Base-by-base conservation (phyloP, 2,797 vertebrate genomes). In the Tinamus major region DNA sequence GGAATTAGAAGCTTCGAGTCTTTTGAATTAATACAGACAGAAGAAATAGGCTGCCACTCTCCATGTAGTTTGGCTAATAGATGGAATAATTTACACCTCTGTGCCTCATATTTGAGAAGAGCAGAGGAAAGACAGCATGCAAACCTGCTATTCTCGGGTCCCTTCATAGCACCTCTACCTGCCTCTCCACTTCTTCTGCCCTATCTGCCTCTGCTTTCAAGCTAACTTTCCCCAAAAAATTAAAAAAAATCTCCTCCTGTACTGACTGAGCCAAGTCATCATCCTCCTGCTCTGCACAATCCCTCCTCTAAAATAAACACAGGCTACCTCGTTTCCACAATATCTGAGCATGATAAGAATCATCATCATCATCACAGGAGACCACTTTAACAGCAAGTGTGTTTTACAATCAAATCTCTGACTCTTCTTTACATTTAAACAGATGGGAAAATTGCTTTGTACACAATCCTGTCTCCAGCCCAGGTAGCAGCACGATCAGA, bases 401-500 rank as follows among this genome's bases (percentile, higher is more conserved):
- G n/a, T 76, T 84, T 92, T 81, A 53, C 79, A 27, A 49, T 72
- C n/a, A 5, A 76, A 42, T 41, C 6, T 90, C 59, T 70, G 46
- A 56, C 14, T 77, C 17, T 69, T 64, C 55, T 89, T 89, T 70
- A 49, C 31, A 72, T 62, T 95, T 85, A 83, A 93, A 56, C 5
- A 71, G 31, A 90, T 75, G 37, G 51, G 41, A 91, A 89, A 55
- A 84, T 84, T 87, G 67, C 70, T 82, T 89, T 76, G 39, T 69
- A 79, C 27, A 80, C 85, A 91, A 74, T 48, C 12, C 44, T 74
- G 27, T 23, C 89, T 94, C 68, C 31, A 80, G 3, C 9, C 42
- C 26, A 61, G 67, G 74, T 20, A 87, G 77, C 64, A 78, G 78
- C 49, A 68, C 37, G 86, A 93, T 93, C 67, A 90, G 87, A 84